phyloP scores from a whole-genome alignment of 1,140 invertebrate genomes.

The Procambarus virginalis region DNA sequence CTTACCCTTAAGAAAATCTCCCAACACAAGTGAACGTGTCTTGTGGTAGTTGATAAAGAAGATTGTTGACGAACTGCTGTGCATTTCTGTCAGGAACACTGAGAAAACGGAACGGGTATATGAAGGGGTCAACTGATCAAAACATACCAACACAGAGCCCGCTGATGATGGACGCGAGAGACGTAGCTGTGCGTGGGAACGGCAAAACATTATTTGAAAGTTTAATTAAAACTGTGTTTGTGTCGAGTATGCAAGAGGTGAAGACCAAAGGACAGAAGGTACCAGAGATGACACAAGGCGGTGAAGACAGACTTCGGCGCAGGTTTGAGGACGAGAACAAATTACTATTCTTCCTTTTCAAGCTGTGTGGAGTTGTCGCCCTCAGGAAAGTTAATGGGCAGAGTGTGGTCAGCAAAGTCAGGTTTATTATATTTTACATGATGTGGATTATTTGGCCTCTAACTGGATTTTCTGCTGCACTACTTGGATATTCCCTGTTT shows the following conservation, averaged over 20 bases:
- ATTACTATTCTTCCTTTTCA: neutral
- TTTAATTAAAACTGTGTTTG: too few species aligned
- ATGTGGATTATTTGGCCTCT: constrained; percentile 6
- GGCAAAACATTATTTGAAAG: too few species aligned
- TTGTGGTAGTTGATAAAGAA: too few species aligned
- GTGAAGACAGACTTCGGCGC: neutral
- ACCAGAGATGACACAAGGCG: neutral
- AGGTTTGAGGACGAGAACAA: constrained; percentile 8
- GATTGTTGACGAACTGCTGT: too few species aligned
- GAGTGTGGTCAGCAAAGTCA: neutral
- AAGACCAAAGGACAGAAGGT: neutral
- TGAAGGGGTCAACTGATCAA: too few species aligned
- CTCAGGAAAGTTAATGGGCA: neutral
- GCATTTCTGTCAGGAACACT: too few species aligned
- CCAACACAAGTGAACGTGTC: too few species aligned
- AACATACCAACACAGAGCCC: too few species aligned
- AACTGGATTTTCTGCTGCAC: neutral
- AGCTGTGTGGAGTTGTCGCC: neutral
- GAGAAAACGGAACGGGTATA: too few species aligned
- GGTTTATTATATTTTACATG: constrained; percentile 12
- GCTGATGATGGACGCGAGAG: too few species aligned
- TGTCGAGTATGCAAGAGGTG: neutral
- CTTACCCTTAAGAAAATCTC: too few species aligned
- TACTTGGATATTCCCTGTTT: neutral
- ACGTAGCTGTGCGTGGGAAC: too few species aligned